phyloP scores from a whole-genome alignment of 2,797 vertebrate species.

The Dendrocincla tyrannina region DNA sequence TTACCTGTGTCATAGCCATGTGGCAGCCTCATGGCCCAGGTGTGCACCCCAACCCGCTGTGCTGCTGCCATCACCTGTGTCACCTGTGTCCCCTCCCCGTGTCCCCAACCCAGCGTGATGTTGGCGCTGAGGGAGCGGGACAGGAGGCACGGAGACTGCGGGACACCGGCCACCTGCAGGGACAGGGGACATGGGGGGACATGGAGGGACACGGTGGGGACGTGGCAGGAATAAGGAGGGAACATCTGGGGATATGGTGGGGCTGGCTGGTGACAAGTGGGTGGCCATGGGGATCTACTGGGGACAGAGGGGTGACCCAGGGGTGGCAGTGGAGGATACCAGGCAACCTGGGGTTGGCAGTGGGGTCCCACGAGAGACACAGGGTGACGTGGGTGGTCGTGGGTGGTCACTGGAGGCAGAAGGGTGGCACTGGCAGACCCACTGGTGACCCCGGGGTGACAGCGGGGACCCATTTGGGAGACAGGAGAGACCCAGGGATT shows the following conservation, averaged over 20 bases:
- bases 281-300: background rate
- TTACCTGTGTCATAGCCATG: background rate
- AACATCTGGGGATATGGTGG: background rate
- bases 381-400: background rate
- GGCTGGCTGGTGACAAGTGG: background rate
- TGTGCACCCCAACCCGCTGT: fast-evolving
- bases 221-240: background rate
- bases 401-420: background rate
- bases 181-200: background rate
- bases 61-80: background rate
- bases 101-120: background rate
- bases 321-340: too few relatives aligned
- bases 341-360: too few relatives aligned
- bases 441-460: too few relatives aligned
- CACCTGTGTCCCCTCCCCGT: background rate
- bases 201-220: background rate
- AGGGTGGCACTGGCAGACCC: background rate
- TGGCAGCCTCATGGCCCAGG: background rate
- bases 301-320: background rate
- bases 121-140: background rate
- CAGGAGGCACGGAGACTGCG: background rate
- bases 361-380: too few relatives aligned
- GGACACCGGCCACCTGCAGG: background rate
- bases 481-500: too few relatives aligned
- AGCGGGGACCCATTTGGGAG: too few relatives aligned